A percentile compares a stretch with the other conserved stretches of the same genome.
Evolutionary conservation across 2,888 invertebrate species (phyloP).

Genomic region (Troglohyphantes excavatus): DNA sequence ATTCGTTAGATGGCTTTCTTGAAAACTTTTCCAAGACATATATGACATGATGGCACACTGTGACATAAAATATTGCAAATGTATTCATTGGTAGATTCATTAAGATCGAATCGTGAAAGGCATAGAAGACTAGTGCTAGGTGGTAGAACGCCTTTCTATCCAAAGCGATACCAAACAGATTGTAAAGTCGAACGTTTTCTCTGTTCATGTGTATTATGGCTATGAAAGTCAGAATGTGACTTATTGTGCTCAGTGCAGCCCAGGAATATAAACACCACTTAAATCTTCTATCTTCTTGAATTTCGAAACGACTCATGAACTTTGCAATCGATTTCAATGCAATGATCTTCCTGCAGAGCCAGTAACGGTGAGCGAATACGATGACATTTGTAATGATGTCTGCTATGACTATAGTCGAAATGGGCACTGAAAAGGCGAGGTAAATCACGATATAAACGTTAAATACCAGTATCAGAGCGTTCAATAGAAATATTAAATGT

Average conservation of each 20-base stretch:
- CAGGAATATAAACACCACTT: neutral
- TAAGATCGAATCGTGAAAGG: neutral
- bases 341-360: no score
- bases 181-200: neutral
- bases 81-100: neutral
- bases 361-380: no score
- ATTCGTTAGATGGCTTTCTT: neutral
- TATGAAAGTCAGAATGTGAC: neutral
- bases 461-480: no score
- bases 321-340: no score
- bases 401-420: no score
- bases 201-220: neutral
- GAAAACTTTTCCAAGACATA: neutral
- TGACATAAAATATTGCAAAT: neutral
- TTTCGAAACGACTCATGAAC: no score
- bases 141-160: neutral
- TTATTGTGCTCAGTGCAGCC: neutral
- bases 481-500: no score
- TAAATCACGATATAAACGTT: no score
- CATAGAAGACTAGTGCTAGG: neutral
- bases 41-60: neutral
- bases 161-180: neutral
- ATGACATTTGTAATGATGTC: no score
- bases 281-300: no score
- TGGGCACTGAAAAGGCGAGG: no score